Conservation (phyloP, 2,797 vertebrate genomes). For the Macroramphosus scolopax region DNA sequence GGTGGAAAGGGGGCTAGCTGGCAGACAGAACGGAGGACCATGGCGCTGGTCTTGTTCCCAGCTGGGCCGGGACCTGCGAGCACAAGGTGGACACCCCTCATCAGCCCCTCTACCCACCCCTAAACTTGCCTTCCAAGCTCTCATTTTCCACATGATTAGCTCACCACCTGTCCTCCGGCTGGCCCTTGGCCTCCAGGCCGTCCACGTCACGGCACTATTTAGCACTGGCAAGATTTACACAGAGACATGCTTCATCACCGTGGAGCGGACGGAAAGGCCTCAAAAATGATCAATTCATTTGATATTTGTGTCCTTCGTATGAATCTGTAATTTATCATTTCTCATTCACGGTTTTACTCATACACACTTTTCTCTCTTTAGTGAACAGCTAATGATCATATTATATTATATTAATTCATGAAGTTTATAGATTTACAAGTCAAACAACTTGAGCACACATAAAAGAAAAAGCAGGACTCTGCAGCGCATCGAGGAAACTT, state of each 20-base stretch:
- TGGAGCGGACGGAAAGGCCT: conserved; percentile 9
- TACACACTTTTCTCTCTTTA: background rate
- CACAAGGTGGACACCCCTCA: conserved; percentile 69
- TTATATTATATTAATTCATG: too few relatives aligned
- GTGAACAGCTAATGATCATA: too few relatives aligned
- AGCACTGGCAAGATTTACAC: conserved; percentile 67
- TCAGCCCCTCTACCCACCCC: conserved; percentile 58
- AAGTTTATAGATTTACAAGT: conserved; percentile 6
- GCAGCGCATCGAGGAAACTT: too few relatives aligned
- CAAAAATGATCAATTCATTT: too few relatives aligned
- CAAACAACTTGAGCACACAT: too few relatives aligned
- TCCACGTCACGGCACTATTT: conserved; percentile 66
- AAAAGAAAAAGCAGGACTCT: too few relatives aligned
- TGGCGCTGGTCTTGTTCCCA: conserved; percentile 65
- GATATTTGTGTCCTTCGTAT: too few relatives aligned
- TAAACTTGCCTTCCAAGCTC: conserved; percentile 70
- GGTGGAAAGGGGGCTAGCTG: conserved; percentile 31
- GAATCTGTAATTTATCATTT: background rate
- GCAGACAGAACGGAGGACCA: conserved; percentile 45
- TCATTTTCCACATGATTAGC: conserved; percentile 85
- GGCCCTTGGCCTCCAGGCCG: conserved; percentile 64
- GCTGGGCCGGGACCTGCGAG: conserved; percentile 68
- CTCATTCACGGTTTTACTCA: background rate
- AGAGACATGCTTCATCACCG: conserved; percentile 59
- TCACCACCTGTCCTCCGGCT: conserved; percentile 78